Conservation (phyloP, 2,797 vertebrate species). For the Anisognathus igniventris region DNA sequence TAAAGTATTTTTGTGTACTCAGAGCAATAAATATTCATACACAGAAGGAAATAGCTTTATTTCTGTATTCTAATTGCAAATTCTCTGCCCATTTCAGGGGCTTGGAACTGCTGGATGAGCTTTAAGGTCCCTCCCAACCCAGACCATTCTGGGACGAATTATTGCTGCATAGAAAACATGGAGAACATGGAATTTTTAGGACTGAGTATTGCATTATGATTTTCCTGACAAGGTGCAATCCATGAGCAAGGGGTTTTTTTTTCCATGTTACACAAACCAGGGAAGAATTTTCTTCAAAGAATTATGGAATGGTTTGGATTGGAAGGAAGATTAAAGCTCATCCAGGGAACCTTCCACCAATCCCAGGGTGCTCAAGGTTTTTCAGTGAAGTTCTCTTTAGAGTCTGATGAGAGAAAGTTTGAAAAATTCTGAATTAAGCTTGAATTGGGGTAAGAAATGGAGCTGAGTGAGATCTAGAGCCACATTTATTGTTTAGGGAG, state of each 20-base stretch:
- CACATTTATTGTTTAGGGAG: background rate
- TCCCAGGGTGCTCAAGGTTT: background rate
- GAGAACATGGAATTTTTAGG: background rate
- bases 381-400: background rate
- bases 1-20: background rate
- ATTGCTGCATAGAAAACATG: background rate
- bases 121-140: background rate
- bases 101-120: background rate
- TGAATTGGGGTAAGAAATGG: background rate
- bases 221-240: slow-evolving; percentile 5
- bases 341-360: background rate
- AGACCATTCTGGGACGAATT: background rate
- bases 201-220: background rate
- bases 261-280: slow-evolving; percentile 42
- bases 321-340: background rate
- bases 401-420: background rate
- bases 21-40: background rate
- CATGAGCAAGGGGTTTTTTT: background rate
- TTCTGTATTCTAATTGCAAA: background rate
- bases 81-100: background rate
- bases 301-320: background rate
- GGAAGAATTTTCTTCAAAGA: background rate
- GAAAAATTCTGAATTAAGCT: background rate
- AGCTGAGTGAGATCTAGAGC: background rate
- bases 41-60: background rate